Conservation (phyloP, 2,113 vertebrate genomes). For the Embiotoca jacksoni region DNA sequence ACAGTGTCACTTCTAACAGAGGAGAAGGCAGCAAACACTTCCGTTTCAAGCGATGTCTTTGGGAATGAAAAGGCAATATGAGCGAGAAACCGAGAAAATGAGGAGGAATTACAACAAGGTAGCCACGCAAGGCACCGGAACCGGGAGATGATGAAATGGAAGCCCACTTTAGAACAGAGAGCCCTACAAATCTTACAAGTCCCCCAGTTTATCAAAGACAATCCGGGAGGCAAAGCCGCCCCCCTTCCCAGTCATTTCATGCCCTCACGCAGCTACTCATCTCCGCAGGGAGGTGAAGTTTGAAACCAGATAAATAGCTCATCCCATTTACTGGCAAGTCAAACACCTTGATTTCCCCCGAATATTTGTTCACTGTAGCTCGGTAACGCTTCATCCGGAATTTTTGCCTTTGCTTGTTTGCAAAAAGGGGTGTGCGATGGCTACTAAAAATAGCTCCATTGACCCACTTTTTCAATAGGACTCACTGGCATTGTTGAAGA, state of each 20-base stretch:
- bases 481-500: slow-evolving; percentile 69
- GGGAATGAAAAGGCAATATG: slow-evolving; percentile 69
- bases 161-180: slow-evolving; percentile 82
- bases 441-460: slow-evolving; percentile 82
- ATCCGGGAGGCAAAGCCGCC: slow-evolving; percentile 62
- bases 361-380: slow-evolving; percentile 70
- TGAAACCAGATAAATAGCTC: slow-evolving; percentile 80
- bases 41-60: slow-evolving; percentile 66
- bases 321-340: slow-evolving; percentile 73
- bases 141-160: slow-evolving; percentile 77
- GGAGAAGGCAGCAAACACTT: slow-evolving; percentile 62
- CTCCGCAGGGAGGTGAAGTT: slow-evolving; percentile 78
- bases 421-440: slow-evolving; percentile 64
- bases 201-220: slow-evolving; percentile 78
- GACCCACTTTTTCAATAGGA: slow-evolving; percentile 80
- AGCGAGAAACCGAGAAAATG: slow-evolving; percentile 66
- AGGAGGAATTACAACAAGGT: slow-evolving; percentile 78
- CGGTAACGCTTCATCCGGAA: slow-evolving; percentile 67
- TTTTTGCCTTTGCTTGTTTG: slow-evolving; percentile 75
- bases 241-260: slow-evolving; percentile 54
- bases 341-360: slow-evolving; percentile 68
- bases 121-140: slow-evolving; percentile 62
- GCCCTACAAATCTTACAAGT: slow-evolving; percentile 73
- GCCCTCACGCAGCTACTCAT: slow-evolving; percentile 70
- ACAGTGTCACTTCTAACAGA: slow-evolving; percentile 73